Base-by-base conservation (phyloP, 2,797 vertebrate genomes). In the Enteromius afrohamiltoni region DNA sequence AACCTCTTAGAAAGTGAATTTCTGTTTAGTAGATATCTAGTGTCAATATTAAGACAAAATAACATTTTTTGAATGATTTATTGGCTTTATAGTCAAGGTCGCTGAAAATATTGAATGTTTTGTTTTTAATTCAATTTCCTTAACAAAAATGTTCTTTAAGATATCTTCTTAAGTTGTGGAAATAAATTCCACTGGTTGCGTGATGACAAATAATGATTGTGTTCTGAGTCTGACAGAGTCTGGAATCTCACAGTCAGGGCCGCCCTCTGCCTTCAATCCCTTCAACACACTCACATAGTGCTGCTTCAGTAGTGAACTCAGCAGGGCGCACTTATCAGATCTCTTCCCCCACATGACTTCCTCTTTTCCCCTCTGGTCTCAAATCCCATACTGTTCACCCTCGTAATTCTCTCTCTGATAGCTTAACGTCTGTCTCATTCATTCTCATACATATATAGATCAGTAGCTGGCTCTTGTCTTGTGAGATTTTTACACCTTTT, bases 241-340 rank as follows among this genome's bases (percentile, higher is more conserved):
- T 29, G 29, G 6, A 77, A 73, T 80, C 75, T 74, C 34, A 55
- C 14, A 78, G 55, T 47, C 51, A 70, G 64, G 51, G 42, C 23
- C 10, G 14, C 51, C 53, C 73, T 69, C 49, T 1, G 51, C 40
- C 76, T 60, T 49, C 29, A 79, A 29, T 70, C 76, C 45, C 4
- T 26, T 42, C 31, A 73, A 37, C 19, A n/a, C 77, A 60, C 29
- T 64, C 42, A 62, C 69, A 79, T 34, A 65, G 31, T 45, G 40
- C 76, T 79, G 58, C 69, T 58, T 83, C 75, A 60, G 62, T 68
- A 77, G 76, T 64, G 76, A 51, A 42, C 45, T 79, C 76, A 69
- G 70, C 51, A 51, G 80, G 80, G 51, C 26, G 53, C 79, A 67
- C 79, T 83, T 85, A 76, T 85, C 86, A 83, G 65, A 82, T 83